Evolutionary conservation across 2,797 vertebrate genomes (phyloP), one percentile per base, ranked within the genome.

Genomic region (Australoheros facetus): DNA sequence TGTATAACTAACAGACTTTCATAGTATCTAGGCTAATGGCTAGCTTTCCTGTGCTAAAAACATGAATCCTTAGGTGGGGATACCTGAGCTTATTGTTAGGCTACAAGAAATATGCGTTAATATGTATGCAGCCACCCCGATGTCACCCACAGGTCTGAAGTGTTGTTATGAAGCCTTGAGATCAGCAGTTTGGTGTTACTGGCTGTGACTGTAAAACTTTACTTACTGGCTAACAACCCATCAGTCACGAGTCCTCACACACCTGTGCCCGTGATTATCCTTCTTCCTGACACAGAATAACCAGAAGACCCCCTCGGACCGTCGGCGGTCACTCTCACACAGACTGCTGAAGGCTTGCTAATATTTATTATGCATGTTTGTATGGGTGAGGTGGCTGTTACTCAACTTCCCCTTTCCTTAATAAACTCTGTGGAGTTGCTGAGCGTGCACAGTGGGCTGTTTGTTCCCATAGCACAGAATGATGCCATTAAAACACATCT

Each of bases 401-500:
- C 26, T 75, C 69, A n/a, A 14, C 79, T 64, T 78, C 39, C 13
- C 75, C 17, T 77, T 17, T n/a, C 45, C 4, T 5, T 17, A 34
- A 21, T 59, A 66, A 83, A 77, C 60, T 73, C 45, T 71, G 30
- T 26, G 21, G 21, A 78, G 64, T 17, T 73, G 56, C 69, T 77
- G 73, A 75, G 56, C 23, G 23, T 53, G 85, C 77, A 77, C 13
- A 2, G n/a, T 2, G 56, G 34, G 4, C 66, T 74, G 73, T 79
- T 80, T 73, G 55, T 34, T 75, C 70, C 58, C 71, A 19, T 32
- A 58, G 71, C 39, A 4, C 75, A 60, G 13, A 81, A 48, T 37
- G 57, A 21, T 0, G 28, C 32, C 70, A 64, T 62, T 78, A 89
- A 88, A 86, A 70, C 75, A 21, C 80, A 87, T 78, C 85, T 85